These are phyloP conservation scores for Schlechtendalia chinensis DNA, from an alignment of 1,140 invertebrate genomes.

Conservation along the genomic window DNA sequence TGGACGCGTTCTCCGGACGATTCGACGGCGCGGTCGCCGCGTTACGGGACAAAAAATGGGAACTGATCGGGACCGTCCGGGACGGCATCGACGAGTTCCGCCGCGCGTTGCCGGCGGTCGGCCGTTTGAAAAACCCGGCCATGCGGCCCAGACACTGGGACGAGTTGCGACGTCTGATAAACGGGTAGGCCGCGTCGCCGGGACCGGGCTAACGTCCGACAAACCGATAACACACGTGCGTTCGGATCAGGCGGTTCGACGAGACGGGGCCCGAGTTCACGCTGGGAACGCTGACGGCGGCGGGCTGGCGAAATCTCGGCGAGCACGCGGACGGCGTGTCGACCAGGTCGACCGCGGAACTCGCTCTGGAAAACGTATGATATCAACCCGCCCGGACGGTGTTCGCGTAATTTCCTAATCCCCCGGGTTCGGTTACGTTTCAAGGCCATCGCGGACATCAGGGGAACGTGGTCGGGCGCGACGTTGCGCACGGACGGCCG, in stretches of 20 bases:
- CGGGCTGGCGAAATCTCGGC: background rate
- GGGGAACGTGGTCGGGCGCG: background rate
- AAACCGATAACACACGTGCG: no score
- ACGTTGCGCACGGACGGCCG: background rate
- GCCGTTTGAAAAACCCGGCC: constrained; percentile 17
- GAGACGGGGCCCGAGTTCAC: background rate
- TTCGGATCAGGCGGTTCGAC: background rate
- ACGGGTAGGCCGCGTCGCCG: background rate
- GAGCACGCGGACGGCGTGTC: background rate
- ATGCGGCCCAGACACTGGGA: constrained; percentile 34
- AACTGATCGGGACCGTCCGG: constrained; percentile 9
- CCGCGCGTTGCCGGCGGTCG: background rate
- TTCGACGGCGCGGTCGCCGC: background rate
- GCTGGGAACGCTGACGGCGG: background rate
- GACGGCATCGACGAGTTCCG: background rate
- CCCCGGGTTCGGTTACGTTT: no score
- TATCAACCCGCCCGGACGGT: no score
- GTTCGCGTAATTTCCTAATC: no score
- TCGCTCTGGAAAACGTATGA: constrained; percentile 4
- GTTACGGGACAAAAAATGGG: constrained; percentile 32
- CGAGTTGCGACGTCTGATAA: background rate
- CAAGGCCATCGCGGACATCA: constrained; percentile 3
- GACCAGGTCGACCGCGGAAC: constrained; percentile 6
- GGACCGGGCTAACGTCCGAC: no score
- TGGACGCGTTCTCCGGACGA: background rate